phyloP scores from a whole-genome alignment of 2,113 vertebrate species.

The Cavia porcellus region DNA sequence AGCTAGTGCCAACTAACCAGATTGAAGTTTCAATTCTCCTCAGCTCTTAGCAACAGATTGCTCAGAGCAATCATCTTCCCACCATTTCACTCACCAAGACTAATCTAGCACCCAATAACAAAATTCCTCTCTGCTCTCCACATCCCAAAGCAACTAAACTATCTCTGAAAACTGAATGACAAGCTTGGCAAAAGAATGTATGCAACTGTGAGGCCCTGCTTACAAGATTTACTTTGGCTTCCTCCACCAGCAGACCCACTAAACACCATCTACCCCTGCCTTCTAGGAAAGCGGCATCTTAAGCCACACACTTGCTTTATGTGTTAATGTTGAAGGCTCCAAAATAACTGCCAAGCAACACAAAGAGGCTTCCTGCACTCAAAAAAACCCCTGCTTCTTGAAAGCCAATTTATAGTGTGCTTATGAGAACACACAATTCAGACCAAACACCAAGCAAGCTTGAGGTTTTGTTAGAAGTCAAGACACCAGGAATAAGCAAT shows the following conservation, averaged over 20 bases:
- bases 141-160: constrained; percentile 68
- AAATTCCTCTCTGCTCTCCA: constrained; percentile 21
- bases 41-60: constrained; percentile 57
- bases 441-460: neutral
- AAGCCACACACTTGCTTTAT: constrained; percentile 32
- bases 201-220: constrained; percentile 34
- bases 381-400: constrained; percentile 22
- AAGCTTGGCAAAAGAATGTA: constrained; percentile 52
- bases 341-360: constrained; percentile 60
- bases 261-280: constrained; percentile 37
- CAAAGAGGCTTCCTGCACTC: constrained; percentile 48
- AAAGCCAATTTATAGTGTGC: neutral
- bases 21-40: neutral
- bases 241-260: constrained; percentile 22
- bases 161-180: constrained; percentile 80
- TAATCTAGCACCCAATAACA: constrained; percentile 72
- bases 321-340: neutral
- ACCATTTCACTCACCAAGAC: constrained; percentile 65
- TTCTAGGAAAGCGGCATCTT: constrained; percentile 70
- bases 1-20: constrained; percentile 77
- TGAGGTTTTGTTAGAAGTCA: constrained; percentile 56
- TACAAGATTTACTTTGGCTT: constrained; percentile 75
- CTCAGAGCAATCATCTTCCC: constrained; percentile 64
- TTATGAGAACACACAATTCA: neutral
- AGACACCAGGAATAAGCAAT: constrained; percentile 32